Percentiles rank a stretch among this genome's conserved stretches.
Evolutionary conservation across 2,797 vertebrate species (phyloP).

Genomic region (Gallirallus australis): DNA sequence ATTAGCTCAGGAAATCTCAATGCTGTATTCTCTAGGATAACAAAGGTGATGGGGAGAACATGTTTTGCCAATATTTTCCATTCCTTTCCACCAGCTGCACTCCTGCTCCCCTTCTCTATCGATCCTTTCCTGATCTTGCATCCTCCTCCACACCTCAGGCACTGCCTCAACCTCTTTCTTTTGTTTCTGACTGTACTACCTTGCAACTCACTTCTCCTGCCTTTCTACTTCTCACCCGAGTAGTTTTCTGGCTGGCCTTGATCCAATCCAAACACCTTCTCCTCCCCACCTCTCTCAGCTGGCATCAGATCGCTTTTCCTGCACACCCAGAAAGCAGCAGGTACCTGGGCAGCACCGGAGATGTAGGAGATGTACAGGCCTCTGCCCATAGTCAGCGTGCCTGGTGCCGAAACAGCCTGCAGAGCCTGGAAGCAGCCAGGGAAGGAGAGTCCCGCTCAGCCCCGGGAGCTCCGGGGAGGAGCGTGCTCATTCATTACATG

Average conservation of each 20-base stretch:
- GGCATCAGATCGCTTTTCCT: background rate
- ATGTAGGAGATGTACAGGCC: background rate
- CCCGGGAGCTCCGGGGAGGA: background rate
- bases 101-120: background rate
- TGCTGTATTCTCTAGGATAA: background rate
- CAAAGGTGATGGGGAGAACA: background rate
- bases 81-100: background rate
- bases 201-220: background rate
- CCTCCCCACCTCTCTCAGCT: background rate
- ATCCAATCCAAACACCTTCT: background rate
- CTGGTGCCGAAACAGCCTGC: background rate
- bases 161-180: background rate
- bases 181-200: background rate
- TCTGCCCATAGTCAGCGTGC: fast-evolving
- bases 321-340: background rate
- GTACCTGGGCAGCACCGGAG: background rate
- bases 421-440: background rate
- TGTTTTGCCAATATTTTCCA: background rate
- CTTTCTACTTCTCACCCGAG: background rate
- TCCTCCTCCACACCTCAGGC: background rate
- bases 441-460: background rate
- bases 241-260: background rate
- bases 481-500: fast-evolving
- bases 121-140: background rate
- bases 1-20: background rate